Evolutionary conservation across 1,140 invertebrate genomes (phyloP), one percentile per base, ranked within the genome.

Genomic region (Platyscapa corneri): DNA sequence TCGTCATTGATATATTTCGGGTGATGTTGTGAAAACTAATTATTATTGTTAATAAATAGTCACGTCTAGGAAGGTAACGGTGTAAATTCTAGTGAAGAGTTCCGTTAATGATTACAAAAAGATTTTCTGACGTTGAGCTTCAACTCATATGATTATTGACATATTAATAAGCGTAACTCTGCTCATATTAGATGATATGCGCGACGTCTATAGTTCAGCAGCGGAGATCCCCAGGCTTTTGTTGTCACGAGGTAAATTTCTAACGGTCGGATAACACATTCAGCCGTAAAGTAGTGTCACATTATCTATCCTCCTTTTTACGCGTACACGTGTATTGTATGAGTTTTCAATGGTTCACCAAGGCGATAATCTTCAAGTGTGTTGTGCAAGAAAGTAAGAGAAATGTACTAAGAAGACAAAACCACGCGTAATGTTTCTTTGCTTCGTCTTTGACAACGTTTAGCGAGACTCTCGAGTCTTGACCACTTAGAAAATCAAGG

Each of bases 351-450:
- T 74, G 37, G 70, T 20, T 74, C 39, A 42, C 18, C 8, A 6
- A 74, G 70, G 42, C 42, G 70, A n/a, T 74, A 74, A 74, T 74
- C 70, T 74, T 74, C 70, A 42, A 23, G 37, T 74, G 70, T 7
- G 37, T 6, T 42, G n/a, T 27, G 5, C 23, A 46, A 53, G 46
- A 77, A 8, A 76, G 42, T 49, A 32, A 49, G 42, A 49, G 10
- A 46, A n/a, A 76, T 18, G 20, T 20, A 10, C n/a, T n/a, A n/a
- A n/a, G n/a, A n/a, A 14, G 39, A 49, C 46, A 32, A 49, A 76
- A 49, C 3, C 16, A 30, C 30, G 18, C 49, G 74, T 18, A 76
- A 42, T 7, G 10, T 30, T 76, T 1, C 27, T 49, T 49, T 10
- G 30, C 7, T 46, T 42, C n/a, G 12, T 30, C 27, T 27, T 49